A percentile compares a stretch with the other conserved stretches of the same genome.
phyloP scores from a whole-genome alignment of 2,888 invertebrate genomes.

The Cephalotes varians region DNA sequence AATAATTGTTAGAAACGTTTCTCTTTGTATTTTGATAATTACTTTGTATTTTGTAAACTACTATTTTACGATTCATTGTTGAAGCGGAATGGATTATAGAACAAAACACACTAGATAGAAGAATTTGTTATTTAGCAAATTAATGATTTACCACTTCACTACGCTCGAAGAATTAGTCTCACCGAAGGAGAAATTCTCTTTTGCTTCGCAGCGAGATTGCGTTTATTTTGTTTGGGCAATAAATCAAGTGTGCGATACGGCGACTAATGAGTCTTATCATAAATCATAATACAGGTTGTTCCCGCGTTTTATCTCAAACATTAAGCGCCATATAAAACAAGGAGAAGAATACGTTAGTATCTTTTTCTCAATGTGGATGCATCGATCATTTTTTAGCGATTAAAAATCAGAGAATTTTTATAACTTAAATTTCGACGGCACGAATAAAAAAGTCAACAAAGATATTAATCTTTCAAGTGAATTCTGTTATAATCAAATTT shows the following conservation, averaged over 20 bases:
- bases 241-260: slow-evolving; percentile 37
- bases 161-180: not conserved
- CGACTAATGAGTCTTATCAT: slow-evolving; percentile 47
- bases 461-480: not conserved
- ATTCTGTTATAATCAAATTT: slow-evolving; percentile 28
- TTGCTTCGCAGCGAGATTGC: slow-evolving; percentile 3
- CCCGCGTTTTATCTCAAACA: slow-evolving; percentile 29
- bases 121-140: slow-evolving; percentile 29
- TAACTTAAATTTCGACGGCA: slow-evolving; percentile 6
- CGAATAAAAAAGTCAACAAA: not conserved
- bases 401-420: slow-evolving; percentile 19
- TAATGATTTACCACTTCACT: slow-evolving; percentile 15
- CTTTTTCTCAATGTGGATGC: slow-evolving; percentile 8
- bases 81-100: not conserved
- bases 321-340: slow-evolving; percentile 16
- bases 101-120: not conserved
- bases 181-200: not conserved
- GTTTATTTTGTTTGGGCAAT: slow-evolving; percentile 39
- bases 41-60: not conserved
- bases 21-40: slow-evolving; percentile 12
- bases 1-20: not conserved
- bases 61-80: not conserved
- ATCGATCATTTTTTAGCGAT: slow-evolving; percentile 37
- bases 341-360: slow-evolving; percentile 12
- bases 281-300: slow-evolving; percentile 39